Evolutionary conservation across 2,797 vertebrate genomes (phyloP).

Genomic region (Labroides dimidiatus): DNA sequence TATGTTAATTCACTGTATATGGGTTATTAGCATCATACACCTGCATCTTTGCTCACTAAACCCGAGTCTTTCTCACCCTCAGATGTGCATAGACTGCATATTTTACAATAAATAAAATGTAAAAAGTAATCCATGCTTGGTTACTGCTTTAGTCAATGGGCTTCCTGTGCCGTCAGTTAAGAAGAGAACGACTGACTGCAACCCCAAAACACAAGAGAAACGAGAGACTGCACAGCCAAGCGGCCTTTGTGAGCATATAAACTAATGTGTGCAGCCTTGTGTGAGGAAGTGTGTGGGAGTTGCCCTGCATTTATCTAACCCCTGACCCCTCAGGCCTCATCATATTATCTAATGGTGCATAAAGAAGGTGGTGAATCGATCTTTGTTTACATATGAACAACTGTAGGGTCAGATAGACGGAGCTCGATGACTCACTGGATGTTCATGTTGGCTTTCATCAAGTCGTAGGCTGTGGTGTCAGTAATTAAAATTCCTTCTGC

Average conservation of each 20-base stretch:
- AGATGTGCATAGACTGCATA: no score
- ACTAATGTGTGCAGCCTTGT: neutral
- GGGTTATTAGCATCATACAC: no score
- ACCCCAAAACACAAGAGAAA: conserved; percentile 1
- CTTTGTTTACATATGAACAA: conserved; percentile 23
- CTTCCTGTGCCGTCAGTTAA: neutral
- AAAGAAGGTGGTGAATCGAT: conserved; percentile 30
- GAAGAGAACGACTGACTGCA: neutral
- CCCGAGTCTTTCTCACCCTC: no score
- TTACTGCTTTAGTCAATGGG: neutral
- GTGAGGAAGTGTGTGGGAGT: neutral
- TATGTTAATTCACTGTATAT: no score
- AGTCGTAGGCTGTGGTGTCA: neutral
- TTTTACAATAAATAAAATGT: no score
- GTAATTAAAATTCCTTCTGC: neutral
- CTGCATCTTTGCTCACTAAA: no score
- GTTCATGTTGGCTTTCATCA: conserved; percentile 6
- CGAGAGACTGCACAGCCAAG: neutral
- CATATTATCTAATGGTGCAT: conserved; percentile 20
- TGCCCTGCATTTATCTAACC: conserved; percentile 14
- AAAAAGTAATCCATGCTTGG: neutral
- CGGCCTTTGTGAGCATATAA: neutral
- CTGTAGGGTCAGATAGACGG: conserved; percentile 18
- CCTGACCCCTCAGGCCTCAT: neutral
- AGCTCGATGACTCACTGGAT: conserved; percentile 13